Evolutionary conservation across 1,140 invertebrate species (phyloP).

Genomic region (Drosophila ohnishii): DNA sequence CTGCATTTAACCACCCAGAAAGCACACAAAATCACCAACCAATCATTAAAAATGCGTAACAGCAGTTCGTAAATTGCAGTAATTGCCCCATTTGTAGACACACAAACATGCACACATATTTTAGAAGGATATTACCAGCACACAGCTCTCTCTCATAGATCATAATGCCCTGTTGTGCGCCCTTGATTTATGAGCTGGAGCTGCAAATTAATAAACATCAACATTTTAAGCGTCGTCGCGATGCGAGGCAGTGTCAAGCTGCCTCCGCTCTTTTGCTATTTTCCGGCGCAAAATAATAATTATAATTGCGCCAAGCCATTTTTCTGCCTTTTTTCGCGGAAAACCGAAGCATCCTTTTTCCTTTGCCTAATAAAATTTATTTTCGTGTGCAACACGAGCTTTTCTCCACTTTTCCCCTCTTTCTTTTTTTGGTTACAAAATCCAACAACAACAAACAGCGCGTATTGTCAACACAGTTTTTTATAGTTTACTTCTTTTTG

Average conservation of each 20-base stretch:
- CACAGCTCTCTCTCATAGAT: conserved; percentile 43
- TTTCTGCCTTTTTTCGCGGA: not conserved
- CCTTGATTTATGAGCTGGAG: conserved; percentile 64
- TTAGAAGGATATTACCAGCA: conserved; percentile 33
- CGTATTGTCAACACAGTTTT: conserved; percentile 38
- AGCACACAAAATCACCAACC: conserved; percentile 1
- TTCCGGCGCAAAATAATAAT: conserved; percentile 38
- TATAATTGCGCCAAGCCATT: conserved; percentile 47
- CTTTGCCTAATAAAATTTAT: conserved; percentile 51
- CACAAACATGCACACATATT: not conserved
- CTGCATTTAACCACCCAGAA: not conserved
- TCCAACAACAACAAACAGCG: conserved; percentile 7
- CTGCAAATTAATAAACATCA: conserved; percentile 71
- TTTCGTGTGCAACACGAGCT: conserved; percentile 58
- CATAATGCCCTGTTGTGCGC: conserved; percentile 23
- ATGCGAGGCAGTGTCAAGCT: conserved; percentile 22
- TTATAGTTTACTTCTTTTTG: conserved; percentile 36
- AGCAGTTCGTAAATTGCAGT: conserved; percentile 21
- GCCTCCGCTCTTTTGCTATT: conserved; percentile 9
- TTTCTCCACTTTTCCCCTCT: not conserved
- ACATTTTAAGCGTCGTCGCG: conserved; percentile 45
- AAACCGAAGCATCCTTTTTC: conserved; percentile 26
- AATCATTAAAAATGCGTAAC: conserved; percentile 18
- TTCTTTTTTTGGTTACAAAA: conserved; percentile 18
- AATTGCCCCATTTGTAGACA: conserved; percentile 47